Conservation (phyloP, 2,113 vertebrate species). For the Oplegnathus fasciatus region DNA sequence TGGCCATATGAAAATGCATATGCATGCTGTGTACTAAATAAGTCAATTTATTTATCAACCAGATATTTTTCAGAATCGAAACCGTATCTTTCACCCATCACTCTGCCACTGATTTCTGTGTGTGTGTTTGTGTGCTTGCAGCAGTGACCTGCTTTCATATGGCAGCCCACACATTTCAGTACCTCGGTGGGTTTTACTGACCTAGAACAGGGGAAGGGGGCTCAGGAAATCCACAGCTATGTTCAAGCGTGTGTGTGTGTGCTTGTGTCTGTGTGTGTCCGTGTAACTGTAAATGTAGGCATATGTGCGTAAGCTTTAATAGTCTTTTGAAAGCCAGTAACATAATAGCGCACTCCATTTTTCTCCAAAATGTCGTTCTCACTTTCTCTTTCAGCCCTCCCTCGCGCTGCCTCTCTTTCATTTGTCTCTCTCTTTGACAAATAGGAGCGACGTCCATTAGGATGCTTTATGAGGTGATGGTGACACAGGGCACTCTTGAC, state of each 20-base stretch:
- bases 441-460: conserved; percentile 79
- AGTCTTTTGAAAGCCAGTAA: conserved; percentile 75
- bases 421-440: conserved; percentile 78
- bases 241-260: conserved; percentile 13
- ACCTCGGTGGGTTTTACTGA: conserved; percentile 74
- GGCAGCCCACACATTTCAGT: conserved; percentile 73
- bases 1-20: background rate
- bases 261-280: conserved; percentile 30
- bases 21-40: background rate
- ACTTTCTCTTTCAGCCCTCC: conserved; percentile 69
- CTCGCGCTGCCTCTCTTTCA: conserved; percentile 56
- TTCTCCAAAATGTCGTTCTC: conserved; percentile 76
- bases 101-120: conserved; percentile 26
- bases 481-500: conserved; percentile 75
- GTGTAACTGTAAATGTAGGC: conserved; percentile 68
- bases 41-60: background rate
- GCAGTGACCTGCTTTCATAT: conserved; percentile 81
- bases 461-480: conserved; percentile 83
- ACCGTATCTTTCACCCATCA: background rate
- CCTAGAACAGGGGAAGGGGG: conserved; percentile 66
- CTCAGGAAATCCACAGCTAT: conserved; percentile 62
- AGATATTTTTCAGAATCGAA: conserved; percentile 7
- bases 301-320: conserved; percentile 67
- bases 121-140: conserved; percentile 43
- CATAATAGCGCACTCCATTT: conserved; percentile 77